These are phyloP conservation scores for Apotomis capreana DNA, from an alignment of 2,888 invertebrate species.

Conservation along the genomic window DNA sequence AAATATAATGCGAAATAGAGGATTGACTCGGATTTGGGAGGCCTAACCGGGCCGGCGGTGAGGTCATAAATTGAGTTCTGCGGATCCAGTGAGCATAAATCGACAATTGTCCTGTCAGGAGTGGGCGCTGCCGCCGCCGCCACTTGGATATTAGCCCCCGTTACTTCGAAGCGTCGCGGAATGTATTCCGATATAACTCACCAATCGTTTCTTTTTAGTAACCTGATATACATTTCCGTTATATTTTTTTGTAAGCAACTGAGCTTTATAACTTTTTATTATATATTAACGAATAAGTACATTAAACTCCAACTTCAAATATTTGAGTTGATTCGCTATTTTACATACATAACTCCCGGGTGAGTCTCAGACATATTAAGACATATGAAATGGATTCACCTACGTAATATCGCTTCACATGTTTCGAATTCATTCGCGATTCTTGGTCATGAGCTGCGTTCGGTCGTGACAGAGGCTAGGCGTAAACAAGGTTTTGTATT, in stretches of 20 bases:
- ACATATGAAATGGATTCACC: no score
- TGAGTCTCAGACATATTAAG: no score
- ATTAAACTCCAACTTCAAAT: no score
- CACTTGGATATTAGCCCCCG: slow-evolving; percentile 51
- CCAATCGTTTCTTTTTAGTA: slow-evolving; percentile 13
- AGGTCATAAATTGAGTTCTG: slow-evolving; percentile 59
- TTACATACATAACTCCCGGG: no score
- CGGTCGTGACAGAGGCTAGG: no score
- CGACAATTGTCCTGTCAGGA: slow-evolving; percentile 72
- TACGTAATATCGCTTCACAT: no score
- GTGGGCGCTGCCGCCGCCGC: slow-evolving; percentile 55
- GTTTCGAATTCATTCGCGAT: no score
- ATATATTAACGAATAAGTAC: neutral
- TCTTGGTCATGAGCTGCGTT: no score
- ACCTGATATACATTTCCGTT: slow-evolving; percentile 20
- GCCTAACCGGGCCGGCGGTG: slow-evolving; percentile 51
- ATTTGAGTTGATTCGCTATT: no score
- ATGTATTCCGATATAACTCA: slow-evolving; percentile 17
- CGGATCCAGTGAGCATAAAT: slow-evolving; percentile 64
- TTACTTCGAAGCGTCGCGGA: slow-evolving; percentile 42
- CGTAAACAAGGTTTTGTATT: no score
- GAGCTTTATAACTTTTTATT: neutral
- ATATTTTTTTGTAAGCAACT: slow-evolving; percentile 8
- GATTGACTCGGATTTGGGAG: slow-evolving; percentile 45
- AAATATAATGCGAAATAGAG: slow-evolving; percentile 15